Evolutionary conservation across 2,888 invertebrate genomes (phyloP).

Genomic region (Xylophagus ater): DNA sequence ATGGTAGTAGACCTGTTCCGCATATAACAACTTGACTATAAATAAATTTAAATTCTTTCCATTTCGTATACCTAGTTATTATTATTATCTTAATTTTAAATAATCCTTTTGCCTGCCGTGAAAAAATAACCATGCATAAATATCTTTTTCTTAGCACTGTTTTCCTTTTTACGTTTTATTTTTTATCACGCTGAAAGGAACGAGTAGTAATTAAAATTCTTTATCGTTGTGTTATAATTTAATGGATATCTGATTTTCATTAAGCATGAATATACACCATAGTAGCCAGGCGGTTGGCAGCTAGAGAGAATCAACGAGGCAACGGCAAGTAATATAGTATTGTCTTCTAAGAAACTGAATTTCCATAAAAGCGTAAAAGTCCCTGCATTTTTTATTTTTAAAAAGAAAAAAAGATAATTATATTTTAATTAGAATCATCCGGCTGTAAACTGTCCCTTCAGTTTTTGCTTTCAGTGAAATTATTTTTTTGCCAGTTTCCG

Average conservation of each 20-base stretch:
- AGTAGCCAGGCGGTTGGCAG: too few species aligned
- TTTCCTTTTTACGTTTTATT: too few species aligned
- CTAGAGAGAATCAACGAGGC: too few species aligned
- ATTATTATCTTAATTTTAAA: conserved; percentile 4
- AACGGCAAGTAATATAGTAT: too few species aligned
- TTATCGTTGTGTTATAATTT: conserved; percentile 19
- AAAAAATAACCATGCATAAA: conserved; percentile 11
- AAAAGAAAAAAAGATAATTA: conserved; percentile 38
- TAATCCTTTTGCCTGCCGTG: conserved; percentile 7
- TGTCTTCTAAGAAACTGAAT: too few species aligned
- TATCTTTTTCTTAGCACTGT: conserved; percentile 3
- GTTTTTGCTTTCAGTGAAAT: conserved; percentile 28
- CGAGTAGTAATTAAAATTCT: conserved; percentile 19
- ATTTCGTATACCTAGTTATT: too few species aligned
- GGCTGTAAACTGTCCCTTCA: conserved; percentile 40
- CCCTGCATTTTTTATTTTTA: too few species aligned
- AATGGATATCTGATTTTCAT: conserved; percentile 19
- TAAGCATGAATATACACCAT: too few species aligned
- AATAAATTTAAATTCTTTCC: too few species aligned
- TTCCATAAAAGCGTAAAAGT: conserved; percentile 36
- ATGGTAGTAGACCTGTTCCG: too few species aligned
- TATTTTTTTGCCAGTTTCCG: conserved; percentile 1
- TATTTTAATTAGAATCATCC: conserved; percentile 42
- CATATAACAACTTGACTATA: too few species aligned
- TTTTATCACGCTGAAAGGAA: conserved; percentile 12